Base-by-base conservation (phyloP, 2,888 invertebrate species). In the Lycia hirtaria region DNA sequence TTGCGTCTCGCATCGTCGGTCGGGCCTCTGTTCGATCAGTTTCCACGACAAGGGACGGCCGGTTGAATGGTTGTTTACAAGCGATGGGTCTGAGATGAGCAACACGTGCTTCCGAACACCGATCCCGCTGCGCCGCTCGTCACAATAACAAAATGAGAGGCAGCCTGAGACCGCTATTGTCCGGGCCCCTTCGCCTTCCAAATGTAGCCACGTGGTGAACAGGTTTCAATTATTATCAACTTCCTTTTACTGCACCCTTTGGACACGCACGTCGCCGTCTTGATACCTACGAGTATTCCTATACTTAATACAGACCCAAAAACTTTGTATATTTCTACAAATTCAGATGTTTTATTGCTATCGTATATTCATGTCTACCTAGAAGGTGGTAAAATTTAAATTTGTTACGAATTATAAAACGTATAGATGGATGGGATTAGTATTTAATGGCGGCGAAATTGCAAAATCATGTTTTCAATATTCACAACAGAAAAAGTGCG, bases 201-300 rank as follows among this genome's bases (percentile, higher is more conserved):
- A 72, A 76, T 72, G 73, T 70, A 71, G 75, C 83, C 89, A 88
- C 88, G 87, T 89, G 88, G 84, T 80, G 70, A 84, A 84, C 88
- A 86, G 81, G 84, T 87, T 89, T 81, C 67, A 67, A 72, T 80
- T 75, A 75, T 65, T 68, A 71, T 28, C 63, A 76, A 75, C 76
- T 78, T 81, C 80, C 81, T 79, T 79, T 47, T 41, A 41, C 26
- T 26, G 72, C 68, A 52, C 57, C 49, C 53, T 62, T 63, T 63
- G 66, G 54, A 68, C 64, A 62, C 17, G 35, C 35, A 55, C 10
- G 19, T 47, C 49, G 56, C 37, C 38, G 44, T 22, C 30, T n/a
- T 35, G 7, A 32, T 41, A n/a, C 24, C 24, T 33, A 48, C 26
- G n/a, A n/a, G n/a, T n/a, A n/a, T 26, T 43, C 17, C 17, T 38